Conservation (phyloP, 2,113 vertebrate genomes). For the Atractosteus spatula region DNA sequence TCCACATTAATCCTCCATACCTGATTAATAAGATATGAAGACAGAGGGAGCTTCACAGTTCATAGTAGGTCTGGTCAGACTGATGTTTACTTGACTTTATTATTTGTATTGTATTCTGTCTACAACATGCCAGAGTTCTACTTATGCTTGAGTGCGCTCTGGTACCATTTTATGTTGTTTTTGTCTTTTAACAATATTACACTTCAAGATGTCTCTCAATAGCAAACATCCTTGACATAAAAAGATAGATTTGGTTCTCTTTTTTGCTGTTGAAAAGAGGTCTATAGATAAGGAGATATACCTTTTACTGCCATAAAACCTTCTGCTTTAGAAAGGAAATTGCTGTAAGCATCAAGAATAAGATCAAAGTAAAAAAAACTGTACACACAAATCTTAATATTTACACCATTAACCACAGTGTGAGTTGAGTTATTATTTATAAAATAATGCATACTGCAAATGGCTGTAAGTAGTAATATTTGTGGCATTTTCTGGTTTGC, state of each 20-base stretch:
- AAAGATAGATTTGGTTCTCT: constrained; percentile 39
- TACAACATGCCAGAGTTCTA: constrained; percentile 55
- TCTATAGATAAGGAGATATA: neutral
- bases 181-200: constrained; percentile 16
- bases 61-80: constrained; percentile 35
- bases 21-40: constrained; percentile 55
- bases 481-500: neutral
- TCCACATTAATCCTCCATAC: constrained; percentile 51
- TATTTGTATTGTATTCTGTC: constrained; percentile 60
- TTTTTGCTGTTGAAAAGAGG: constrained; percentile 16
- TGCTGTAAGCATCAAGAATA: neutral
- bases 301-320: neutral
- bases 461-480: neutral
- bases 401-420: neutral
- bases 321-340: neutral
- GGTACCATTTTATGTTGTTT: constrained; percentile 44
- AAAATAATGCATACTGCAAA: constrained; percentile 10
- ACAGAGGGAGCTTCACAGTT: constrained; percentile 46
- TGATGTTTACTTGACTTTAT: constrained; percentile 62
- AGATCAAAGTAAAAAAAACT: neutral
- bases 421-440: constrained; percentile 10
- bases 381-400: constrained; percentile 13
- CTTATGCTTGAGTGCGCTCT: constrained; percentile 53
- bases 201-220: neutral
- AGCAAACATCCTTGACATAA: constrained; percentile 17